A percentile compares a stretch with the other conserved stretches of the same genome.
These are phyloP conservation scores for Medauroidea extradentata DNA, from an alignment of 1,140 invertebrate genomes.

Conservation along the genomic window DNA sequence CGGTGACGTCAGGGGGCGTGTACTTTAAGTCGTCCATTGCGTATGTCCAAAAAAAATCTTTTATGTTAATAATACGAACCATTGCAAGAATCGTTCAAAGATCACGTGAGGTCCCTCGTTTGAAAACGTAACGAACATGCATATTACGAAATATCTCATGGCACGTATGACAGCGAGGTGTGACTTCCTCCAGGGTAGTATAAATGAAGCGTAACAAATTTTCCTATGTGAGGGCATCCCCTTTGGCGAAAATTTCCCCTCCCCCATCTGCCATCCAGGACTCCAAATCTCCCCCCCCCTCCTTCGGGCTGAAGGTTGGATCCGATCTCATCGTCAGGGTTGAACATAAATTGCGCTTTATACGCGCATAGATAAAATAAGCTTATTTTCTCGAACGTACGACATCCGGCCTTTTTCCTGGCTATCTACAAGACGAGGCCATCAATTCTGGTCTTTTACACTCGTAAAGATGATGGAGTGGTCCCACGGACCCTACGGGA, in stretches of 20 bases:
- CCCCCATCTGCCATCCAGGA: background rate
- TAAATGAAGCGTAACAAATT: conserved; percentile 36
- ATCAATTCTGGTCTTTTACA: conserved; percentile 29
- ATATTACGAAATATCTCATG: no score
- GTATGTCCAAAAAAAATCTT: no score
- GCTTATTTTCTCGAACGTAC: conserved; percentile 40
- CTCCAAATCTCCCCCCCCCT: background rate
- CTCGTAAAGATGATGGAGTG: conserved; percentile 30
- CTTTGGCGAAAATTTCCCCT: no score
- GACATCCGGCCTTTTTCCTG: conserved; percentile 32
- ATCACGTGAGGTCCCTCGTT: no score
- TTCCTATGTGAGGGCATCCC: no score
- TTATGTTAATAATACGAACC: no score
- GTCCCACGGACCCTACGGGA: conserved; percentile 8
- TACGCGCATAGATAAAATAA: conserved; percentile 36
- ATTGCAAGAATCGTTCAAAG: no score
- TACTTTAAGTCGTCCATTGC: no score
- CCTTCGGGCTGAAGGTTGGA: background rate
- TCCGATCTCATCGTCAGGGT: conserved; percentile 18
- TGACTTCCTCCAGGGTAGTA: conserved; percentile 26
- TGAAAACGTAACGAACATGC: no score
- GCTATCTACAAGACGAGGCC: conserved; percentile 37
- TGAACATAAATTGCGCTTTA: conserved; percentile 37
- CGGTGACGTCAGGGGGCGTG: no score
- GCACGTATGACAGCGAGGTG: no score